These are phyloP conservation scores for Rhinolophus ferrumequinum DNA, from an alignment of 2,113 vertebrate genomes.

Conservation along the genomic window DNA sequence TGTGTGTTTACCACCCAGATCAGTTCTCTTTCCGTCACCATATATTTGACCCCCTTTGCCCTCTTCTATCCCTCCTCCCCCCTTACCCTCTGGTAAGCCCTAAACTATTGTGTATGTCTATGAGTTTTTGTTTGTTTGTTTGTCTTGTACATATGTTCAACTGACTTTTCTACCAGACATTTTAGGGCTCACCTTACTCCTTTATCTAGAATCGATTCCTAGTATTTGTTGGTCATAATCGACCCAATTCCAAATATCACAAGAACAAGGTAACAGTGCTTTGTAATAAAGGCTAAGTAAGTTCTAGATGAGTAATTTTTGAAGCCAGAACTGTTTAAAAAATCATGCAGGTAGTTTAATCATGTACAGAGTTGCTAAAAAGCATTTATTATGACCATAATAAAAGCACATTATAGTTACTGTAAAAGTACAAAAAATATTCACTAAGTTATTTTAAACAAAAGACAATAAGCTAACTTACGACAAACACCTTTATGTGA, in stretches of 20 bases:
- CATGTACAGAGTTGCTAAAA: background rate
- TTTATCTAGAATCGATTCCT: slow-evolving; percentile 7
- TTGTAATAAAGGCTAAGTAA: slow-evolving; percentile 26
- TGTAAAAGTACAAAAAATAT: background rate
- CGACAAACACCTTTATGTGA: background rate
- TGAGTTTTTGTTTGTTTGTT: too few relatives aligned
- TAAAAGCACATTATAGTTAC: background rate
- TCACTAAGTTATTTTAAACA: slow-evolving; percentile 29
- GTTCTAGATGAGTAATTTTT: slow-evolving; percentile 28
- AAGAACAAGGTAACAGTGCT: background rate
- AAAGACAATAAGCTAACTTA: slow-evolving; percentile 3
- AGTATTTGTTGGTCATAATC: background rate
- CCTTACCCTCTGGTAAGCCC: too few relatives aligned
- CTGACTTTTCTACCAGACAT: background rate
- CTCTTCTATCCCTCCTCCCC: too few relatives aligned
- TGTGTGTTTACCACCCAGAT: too few relatives aligned
- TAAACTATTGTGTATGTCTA: too few relatives aligned
- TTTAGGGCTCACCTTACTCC: background rate
- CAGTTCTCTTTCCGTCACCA: too few relatives aligned
- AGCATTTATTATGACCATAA: background rate
- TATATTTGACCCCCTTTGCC: too few relatives aligned
- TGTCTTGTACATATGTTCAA: background rate
- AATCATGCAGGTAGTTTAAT: slow-evolving; percentile 9
- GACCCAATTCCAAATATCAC: background rate
- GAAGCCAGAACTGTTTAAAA: background rate